Conservation (phyloP, 2,113 vertebrate genomes). For the Rhodinocichla rosea region DNA sequence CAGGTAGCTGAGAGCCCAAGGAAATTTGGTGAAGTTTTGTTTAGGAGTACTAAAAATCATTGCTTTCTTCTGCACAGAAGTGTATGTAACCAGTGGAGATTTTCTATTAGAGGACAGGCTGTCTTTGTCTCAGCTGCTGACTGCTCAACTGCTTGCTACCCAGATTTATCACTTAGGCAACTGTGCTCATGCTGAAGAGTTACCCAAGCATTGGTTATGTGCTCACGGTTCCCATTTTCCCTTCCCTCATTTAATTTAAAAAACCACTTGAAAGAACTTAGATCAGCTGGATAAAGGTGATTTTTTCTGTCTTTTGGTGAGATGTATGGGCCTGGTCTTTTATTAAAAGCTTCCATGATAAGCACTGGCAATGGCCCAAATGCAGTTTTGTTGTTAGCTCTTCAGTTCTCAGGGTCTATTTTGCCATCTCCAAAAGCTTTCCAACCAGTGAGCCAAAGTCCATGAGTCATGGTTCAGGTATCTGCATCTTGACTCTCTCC, state of each 20-base stretch:
- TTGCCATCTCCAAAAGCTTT: not conserved
- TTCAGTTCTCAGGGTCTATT: not conserved
- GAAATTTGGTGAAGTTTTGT: not conserved
- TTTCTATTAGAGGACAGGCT: slow-evolving; percentile 10
- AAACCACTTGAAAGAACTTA: slow-evolving; percentile 10
- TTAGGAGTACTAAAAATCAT: not conserved
- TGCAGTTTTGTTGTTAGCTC: not conserved
- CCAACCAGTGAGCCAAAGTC: not conserved
- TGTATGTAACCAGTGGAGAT: not conserved
- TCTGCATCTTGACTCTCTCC: not conserved
- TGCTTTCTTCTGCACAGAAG: not conserved
- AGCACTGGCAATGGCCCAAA: not conserved
- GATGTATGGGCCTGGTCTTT: not conserved
- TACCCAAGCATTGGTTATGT: not conserved
- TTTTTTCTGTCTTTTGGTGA: not conserved
- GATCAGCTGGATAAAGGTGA: not conserved
- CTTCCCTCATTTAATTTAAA: slow-evolving; percentile 7
- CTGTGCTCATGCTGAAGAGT: not conserved
- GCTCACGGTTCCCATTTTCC: not conserved
- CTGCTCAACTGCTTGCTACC: not conserved
- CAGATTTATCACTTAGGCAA: slow-evolving; percentile 24
- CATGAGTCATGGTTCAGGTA: not conserved
- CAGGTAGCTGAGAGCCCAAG: not conserved
- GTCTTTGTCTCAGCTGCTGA: slow-evolving; percentile 18
- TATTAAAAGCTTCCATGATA: not conserved